Conservation (phyloP, 2,888 invertebrate species). For the Stomorhina lunata region DNA sequence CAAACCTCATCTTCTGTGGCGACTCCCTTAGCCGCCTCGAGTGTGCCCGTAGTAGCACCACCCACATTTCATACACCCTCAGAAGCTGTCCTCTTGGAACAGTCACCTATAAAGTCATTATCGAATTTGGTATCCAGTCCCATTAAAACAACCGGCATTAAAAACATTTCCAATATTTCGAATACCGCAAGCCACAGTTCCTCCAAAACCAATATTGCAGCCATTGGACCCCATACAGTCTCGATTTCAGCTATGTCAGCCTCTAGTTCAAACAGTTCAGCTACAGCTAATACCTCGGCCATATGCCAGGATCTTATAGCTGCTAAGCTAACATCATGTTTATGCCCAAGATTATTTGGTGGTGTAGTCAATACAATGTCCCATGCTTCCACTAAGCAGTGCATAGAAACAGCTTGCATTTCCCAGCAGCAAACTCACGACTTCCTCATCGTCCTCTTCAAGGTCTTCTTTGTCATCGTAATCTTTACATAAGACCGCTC, state of each 20-base stretch:
- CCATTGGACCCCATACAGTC: slow-evolving; percentile 44
- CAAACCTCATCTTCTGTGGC: background rate
- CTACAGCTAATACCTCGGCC: slow-evolving; percentile 3
- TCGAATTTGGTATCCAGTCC: slow-evolving; percentile 83
- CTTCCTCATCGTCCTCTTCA: slow-evolving; percentile 33
- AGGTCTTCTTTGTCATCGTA: slow-evolving; percentile 48
- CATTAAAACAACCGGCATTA: slow-evolving; percentile 78
- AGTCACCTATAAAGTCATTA: slow-evolving; percentile 84
- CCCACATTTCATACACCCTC: slow-evolving; percentile 52
- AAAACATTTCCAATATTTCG: slow-evolving; percentile 73
- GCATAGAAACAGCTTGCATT: slow-evolving; percentile 61
- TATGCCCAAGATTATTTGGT: slow-evolving; percentile 77
- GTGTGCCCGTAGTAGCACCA: slow-evolving; percentile 24
- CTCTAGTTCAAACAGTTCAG: slow-evolving; percentile 11
- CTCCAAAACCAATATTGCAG: slow-evolving; percentile 55
- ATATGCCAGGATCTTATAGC: slow-evolving; percentile 79
- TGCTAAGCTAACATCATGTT: slow-evolving; percentile 80
- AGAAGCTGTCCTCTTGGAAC: slow-evolving; percentile 74
- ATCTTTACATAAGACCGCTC: slow-evolving; percentile 77
- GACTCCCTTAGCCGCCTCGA: background rate
- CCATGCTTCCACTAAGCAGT: slow-evolving; percentile 56
- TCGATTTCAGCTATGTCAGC: slow-evolving; percentile 45
- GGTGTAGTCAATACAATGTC: slow-evolving; percentile 49
- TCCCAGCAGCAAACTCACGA: slow-evolving; percentile 54
- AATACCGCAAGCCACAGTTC: slow-evolving; percentile 56